Base-by-base conservation (phyloP, 2,113 vertebrate species). In the Symphodus melops region DNA sequence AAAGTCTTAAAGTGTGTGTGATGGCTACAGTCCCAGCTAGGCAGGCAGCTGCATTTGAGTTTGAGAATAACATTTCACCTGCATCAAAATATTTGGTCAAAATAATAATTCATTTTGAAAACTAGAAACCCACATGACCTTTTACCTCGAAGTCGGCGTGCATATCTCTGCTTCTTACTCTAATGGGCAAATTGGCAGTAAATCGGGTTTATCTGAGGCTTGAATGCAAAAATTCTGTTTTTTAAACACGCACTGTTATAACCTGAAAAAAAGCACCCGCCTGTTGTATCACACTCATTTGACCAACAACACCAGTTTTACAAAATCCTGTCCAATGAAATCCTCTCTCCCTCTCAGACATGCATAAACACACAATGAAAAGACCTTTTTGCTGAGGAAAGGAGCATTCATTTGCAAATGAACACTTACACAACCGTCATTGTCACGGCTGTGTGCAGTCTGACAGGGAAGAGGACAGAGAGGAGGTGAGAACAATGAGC, bases 401-500 rank as follows among this genome's bases (percentile, higher is more conserved):
- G 19, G 6, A 68, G 72, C 76, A 59, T 82, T 84, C 9, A 84
- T 88, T 82, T 87, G 74, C 73, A 77, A 78, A 74, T 79, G 83
- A 88, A 86, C 85, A 83, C 77, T 86, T 77, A 83, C 85, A 70
- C 81, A 75, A 81, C 51, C 25, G 16, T 66, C 70, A 72, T 81
- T 82, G 86, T 86, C 83, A 68, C 4, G 74, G 79, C 79, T 48
- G 52, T 39, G 83, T 75, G 19, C 59, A 68, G 81, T 68, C 81
- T 11, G 54, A 83, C 28, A 23, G 75, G 60, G 71, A 48, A 41
- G 46, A 62, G 75, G 64, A 51, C 62, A 42, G 65, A 72, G 84
- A 82, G 77, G 75, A 61, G 71, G 63, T 72, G 84, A 88, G 81
- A 84, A 88, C 84, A 89, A 84, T 77, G 81, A 83, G 85, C 12